Base-by-base conservation (phyloP, 1,140 invertebrate species). In the Hestina assimilis region DNA sequence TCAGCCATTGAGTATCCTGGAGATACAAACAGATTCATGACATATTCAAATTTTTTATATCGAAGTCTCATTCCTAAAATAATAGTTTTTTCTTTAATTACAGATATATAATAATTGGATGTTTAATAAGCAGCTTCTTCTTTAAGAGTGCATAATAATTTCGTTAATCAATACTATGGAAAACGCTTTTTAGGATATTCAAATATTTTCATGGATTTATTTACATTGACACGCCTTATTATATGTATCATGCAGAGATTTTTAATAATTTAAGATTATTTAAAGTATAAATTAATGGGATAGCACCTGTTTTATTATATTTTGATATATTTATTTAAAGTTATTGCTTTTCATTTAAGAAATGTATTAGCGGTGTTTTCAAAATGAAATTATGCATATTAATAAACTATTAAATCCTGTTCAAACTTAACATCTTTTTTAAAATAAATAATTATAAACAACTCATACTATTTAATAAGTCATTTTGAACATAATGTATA, bases 141-240 rank as follows among this genome's bases (percentile, higher is more conserved):
- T 53, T 51, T 53, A 41, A 60, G 50, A 66, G 52, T 68, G 69
- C 70, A 70, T 62, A 66, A 63, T 48, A 56, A 46, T 67, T 7
- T 15, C 31, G 9, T 28, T 15, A 35, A 17, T 35, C 31, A 14
- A 35, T 8, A 35, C 9, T 7, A 35, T 35, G 14, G 8, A 40
- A 65, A 65, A 43, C 59, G 59, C 58, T 66, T 67, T 59, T 73
- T 63, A 61, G 59, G 55, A 62, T 70, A 61, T 66, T 8, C 24
- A 26, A 52, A 65, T 62, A 59, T 66, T 62, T 65, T 59, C 51
- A 59, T 58, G 28, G 31, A 57, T 46, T 52, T 26, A 8, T n/a
- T 23, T 20, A 11, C 12, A 11, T 24, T 6, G 9, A 43, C n/a
- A 43, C 41, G 41, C 41, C 12, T 23, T 45, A 26, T 20, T 11